phyloP scores from a whole-genome alignment of 2,113 vertebrate genomes.

The Leptocoma aspasia region DNA sequence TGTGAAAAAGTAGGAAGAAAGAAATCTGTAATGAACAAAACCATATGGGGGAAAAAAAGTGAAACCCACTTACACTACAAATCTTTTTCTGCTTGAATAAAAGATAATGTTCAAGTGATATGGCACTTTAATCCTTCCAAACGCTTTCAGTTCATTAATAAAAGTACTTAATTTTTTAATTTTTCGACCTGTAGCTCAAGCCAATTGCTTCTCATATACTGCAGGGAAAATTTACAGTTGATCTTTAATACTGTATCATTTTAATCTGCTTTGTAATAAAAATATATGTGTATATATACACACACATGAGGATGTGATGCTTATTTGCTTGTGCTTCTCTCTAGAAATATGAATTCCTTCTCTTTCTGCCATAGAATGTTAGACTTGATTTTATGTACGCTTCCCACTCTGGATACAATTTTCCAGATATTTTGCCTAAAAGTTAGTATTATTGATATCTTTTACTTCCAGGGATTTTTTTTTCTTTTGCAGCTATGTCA shows the following conservation, averaged over 20 bases:
- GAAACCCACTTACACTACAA: neutral
- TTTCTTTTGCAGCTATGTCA: neutral
- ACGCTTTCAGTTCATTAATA: neutral
- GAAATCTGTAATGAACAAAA: neutral
- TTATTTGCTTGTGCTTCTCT: neutral
- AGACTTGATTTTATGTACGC: neutral
- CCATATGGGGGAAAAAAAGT: neutral
- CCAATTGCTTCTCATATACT: neutral
- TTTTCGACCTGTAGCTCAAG: neutral
- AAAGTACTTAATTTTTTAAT: neutral
- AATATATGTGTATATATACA: neutral
- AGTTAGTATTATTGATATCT: neutral
- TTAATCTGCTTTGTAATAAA: neutral
- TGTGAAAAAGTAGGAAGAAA: neutral
- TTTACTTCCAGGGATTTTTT: neutral
- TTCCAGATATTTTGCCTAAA: neutral
- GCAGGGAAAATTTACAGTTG: neutral
- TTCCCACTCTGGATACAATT: neutral
- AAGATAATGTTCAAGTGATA: neutral
- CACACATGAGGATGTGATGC: fast-evolving
- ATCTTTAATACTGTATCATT: neutral
- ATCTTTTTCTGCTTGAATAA: neutral
- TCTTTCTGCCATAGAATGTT: neutral
- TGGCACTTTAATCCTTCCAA: neutral
- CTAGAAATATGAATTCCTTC: neutral